Base-by-base conservation (phyloP, 2,113 vertebrate genomes). In the Thalassarche chlororhynchos region DNA sequence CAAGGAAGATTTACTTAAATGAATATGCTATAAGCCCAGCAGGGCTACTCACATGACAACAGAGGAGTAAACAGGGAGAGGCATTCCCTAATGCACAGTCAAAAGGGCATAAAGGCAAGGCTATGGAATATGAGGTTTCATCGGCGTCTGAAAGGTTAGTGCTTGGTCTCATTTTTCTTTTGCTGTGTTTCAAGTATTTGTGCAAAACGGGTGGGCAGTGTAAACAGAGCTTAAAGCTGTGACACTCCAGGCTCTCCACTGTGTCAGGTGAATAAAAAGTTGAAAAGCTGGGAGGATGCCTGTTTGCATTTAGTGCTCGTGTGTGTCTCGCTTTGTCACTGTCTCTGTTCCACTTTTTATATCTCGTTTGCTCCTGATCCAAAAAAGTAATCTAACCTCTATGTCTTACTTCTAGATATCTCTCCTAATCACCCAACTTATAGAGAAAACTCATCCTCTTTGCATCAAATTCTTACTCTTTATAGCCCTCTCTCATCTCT, bases 51-150 rank as follows among this genome's bases (percentile, higher is more conserved):
- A 84, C 44, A 49, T 72, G 79, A 91, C 72, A 78, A 16, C n/a
- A 84, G 89, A 82, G 92, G 82, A 75, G 71, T 55, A 84, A 70
- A 88, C 32, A 88, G 55, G 66, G 93, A 87, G 84, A 97, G 90
- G 91, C 68, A 89, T 97, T 91, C 91, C 95, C 96, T 97, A 91
- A 87, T 96, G 90, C 80, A 94, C 88, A 93, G 90, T 93, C 93
- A 97, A 84, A 92, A 97, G 83, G 77, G 60, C 83, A 66, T 8
- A 46, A 76, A 91, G 52, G 54, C 52, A 92, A 38, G n/a, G 46
- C 58, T 32, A 3, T 40, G 49, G 54, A 57, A 79, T 74, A 89
- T 28, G 66, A 66, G 44, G 69, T 57, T 94, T 84, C 25, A 52
- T 14, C 1, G 2, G 9, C 6, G 4, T 17, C 87, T 91, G 81